phyloP scores from a whole-genome alignment of 2,113 vertebrate species.

The Ammodytes dubius region DNA sequence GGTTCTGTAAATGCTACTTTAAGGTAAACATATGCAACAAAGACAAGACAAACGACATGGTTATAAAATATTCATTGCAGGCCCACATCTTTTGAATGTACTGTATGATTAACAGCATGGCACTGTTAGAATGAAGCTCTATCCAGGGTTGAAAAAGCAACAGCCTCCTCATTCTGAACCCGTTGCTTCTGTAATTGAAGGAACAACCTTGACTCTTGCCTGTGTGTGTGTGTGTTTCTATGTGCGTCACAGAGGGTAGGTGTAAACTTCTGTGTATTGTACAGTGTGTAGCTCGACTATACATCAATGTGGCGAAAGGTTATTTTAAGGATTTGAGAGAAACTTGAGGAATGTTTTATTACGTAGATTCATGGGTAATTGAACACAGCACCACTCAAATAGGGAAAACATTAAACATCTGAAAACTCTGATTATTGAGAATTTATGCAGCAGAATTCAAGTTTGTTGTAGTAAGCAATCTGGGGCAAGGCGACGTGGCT shows the following conservation, averaged over 20 bases:
- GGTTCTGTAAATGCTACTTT: slow-evolving; percentile 28
- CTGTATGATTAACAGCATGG: slow-evolving; percentile 28
- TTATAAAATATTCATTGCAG: slow-evolving; percentile 25
- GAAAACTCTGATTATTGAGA: slow-evolving; percentile 20
- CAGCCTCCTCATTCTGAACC: slow-evolving; percentile 36
- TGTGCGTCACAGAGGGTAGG: slow-evolving; percentile 29
- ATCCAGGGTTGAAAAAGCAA: slow-evolving; percentile 30
- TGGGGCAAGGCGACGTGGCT: slow-evolving; percentile 62
- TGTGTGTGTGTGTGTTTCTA: slow-evolving; percentile 28
- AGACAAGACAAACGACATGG: slow-evolving; percentile 22
- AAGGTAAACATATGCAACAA: slow-evolving; percentile 30
- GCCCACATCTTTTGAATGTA: slow-evolving; percentile 10
- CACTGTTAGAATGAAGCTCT: slow-evolving; percentile 32
- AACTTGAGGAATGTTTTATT: neutral
- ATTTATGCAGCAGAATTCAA: slow-evolving; percentile 50
- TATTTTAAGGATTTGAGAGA: neutral
- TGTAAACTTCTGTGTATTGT: neutral
- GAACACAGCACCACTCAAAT: slow-evolving; percentile 51
- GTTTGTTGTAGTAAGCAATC: slow-evolving; percentile 32
- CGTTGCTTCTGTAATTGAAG: neutral
- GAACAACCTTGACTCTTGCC: slow-evolving; percentile 40
- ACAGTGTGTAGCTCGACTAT: neutral
- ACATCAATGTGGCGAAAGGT: neutral
- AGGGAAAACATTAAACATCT: slow-evolving; percentile 10
- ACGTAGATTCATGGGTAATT: neutral